These are phyloP conservation scores for Penaeus chinensis DNA, from an alignment of 1,140 invertebrate species.

Conservation along the genomic window DNA sequence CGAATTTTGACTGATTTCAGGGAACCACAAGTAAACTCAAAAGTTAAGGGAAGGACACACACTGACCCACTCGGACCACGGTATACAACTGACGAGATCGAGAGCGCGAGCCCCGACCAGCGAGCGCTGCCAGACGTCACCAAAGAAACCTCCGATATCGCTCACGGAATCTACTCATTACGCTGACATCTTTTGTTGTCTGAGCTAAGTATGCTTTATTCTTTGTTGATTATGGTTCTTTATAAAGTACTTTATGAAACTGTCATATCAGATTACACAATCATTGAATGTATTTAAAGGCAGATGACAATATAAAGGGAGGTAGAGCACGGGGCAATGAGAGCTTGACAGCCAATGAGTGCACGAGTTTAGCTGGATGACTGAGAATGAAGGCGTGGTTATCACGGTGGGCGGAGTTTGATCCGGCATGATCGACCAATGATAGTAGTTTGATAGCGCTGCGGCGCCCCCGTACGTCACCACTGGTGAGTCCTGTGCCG, in stretches of 20 bases:
- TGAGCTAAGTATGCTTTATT: no score
- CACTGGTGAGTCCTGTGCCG: slow-evolving; percentile 30
- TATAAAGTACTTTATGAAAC: no score
- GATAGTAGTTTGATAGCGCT: slow-evolving; percentile 56
- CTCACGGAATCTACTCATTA: not conserved
- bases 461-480: slow-evolving; percentile 37
- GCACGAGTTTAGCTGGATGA: slow-evolving; percentile 28
- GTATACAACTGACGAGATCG: slow-evolving; percentile 2
- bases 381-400: slow-evolving; percentile 45
- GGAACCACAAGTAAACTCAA: slow-evolving; percentile 57
- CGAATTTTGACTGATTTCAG: slow-evolving; percentile 83
- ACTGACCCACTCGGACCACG: slow-evolving; percentile 52
- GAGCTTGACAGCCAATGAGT: slow-evolving; percentile 37
- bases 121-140: no score
- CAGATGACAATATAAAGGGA: not conserved
- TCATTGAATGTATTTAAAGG: not conserved
- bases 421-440: slow-evolving; percentile 59
- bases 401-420: slow-evolving; percentile 57
- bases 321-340: not conserved
- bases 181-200: no score
- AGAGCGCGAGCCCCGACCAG: no score
- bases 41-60: slow-evolving; percentile 27
- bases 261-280: no score
- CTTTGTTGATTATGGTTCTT: no score
- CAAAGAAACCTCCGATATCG: not conserved